Base-by-base conservation (phyloP, 2,888 invertebrate species). In the Zelleria hepariella region DNA sequence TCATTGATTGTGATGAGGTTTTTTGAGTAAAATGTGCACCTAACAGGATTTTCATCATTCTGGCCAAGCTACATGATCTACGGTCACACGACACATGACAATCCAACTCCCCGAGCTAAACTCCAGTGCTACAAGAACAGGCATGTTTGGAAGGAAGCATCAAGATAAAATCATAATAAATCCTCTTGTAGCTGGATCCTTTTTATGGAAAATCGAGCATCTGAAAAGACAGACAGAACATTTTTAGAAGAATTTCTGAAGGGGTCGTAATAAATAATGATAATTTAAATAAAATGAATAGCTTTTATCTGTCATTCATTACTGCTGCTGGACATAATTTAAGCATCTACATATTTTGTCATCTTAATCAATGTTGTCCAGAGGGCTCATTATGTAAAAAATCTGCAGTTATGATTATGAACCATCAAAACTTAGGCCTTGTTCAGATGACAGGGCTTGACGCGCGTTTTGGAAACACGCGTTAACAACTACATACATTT, bases 161-260 rank as follows among this genome's bases (percentile, higher is more conserved):
- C 21, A 3, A 42, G 10, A 2, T 42, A 42, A 42, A 42, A 42
- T 23, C 53, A 53, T 18, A 53, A 53, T 24, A 10, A 21, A 15
- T 15, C 52, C 52, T 25, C n/a, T 53, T 25, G 10, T 21, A 10
- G 20, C 42, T 51, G n/a, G 5, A 26, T 23, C 51, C 20, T 23
- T 54, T 54, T 27, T 32, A 90, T 4, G 89, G 89, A 69, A 90
- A 90, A 68, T 90, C 90, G 69, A 90, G 71, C 86, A 90, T 88
- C 90, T 90, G 81, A 58, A 86, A 89, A 62, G 60, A 65, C 63
- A 62, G 57, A 61, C 26, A 62, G 58, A 52, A 42, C n/a, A n/a
- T 20, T 42, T 47, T 53, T 5, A 57, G 18, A 48, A 48, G n/a
- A 48, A 15, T n/a, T 32, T 32, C 1, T 10, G 2, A 5, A 32